A percentile compares a stretch with the other conserved stretches of the same genome.
These are phyloP conservation scores for Girardinus metallicus DNA, from an alignment of 2,797 vertebrate genomes.

Conservation along the genomic window DNA sequence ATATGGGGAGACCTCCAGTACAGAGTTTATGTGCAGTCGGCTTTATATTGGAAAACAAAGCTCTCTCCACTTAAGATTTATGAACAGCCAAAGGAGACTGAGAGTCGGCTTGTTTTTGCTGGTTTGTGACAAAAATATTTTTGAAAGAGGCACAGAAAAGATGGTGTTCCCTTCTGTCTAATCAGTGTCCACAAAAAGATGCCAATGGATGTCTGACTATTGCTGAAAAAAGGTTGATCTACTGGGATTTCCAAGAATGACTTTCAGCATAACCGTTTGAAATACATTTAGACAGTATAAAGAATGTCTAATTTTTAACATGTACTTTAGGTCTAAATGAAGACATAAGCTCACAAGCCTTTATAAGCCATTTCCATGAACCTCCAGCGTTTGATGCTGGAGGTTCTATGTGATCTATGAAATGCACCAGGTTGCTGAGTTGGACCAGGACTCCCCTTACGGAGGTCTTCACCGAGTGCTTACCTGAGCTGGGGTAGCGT, in stretches of 20 bases:
- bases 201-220: not conserved
- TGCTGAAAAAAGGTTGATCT: not conserved
- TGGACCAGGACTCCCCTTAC: not conserved
- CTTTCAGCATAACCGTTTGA: not conserved
- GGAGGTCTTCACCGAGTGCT: conserved; percentile 32
- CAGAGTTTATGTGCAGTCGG: not conserved
- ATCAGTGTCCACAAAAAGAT: not conserved
- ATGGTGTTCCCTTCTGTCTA: not conserved
- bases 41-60: not conserved
- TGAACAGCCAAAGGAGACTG: not conserved
- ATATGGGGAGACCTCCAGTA: not conserved
- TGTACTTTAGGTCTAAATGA: not conserved
- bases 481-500: conserved; percentile 94
- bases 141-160: not conserved
- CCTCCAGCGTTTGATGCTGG: not conserved
- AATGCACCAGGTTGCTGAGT: not conserved
- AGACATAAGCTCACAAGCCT: not conserved
- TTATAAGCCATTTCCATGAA: not conserved
- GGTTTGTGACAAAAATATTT: not conserved
- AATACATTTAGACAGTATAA: not conserved
- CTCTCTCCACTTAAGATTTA: not conserved
- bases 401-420: not conserved
- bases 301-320: not conserved
- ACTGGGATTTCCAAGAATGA: not conserved
- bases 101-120: not conserved